Evolutionary conservation across 2,888 invertebrate species (phyloP).

Genomic region (Cheilosia grossa): DNA sequence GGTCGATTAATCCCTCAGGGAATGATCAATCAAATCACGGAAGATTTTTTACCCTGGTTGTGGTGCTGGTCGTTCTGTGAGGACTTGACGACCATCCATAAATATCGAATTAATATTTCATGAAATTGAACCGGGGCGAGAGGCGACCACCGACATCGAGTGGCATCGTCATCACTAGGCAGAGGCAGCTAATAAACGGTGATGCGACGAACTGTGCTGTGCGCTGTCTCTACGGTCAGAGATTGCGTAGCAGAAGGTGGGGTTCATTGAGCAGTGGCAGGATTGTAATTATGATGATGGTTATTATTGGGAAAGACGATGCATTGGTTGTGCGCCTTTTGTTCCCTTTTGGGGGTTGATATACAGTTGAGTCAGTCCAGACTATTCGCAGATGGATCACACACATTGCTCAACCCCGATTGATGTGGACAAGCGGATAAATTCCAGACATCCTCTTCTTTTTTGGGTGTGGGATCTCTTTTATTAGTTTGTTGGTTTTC

Average conservation of each 20-base stretch:
- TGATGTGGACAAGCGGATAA: slow-evolving; percentile 49
- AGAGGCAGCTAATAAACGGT: slow-evolving; percentile 66
- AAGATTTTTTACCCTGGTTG: slow-evolving; percentile 40
- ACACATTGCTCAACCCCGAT: slow-evolving; percentile 34
- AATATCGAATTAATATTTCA: slow-evolving; percentile 75
- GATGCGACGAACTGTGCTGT: slow-evolving; percentile 44
- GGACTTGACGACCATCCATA: slow-evolving; percentile 73
- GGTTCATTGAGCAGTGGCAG: slow-evolving; percentile 43
- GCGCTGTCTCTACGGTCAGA: slow-evolving; percentile 26
- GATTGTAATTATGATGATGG: slow-evolving; percentile 64
- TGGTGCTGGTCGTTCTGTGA: slow-evolving; percentile 12
- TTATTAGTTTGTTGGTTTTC: slow-evolving; percentile 74
- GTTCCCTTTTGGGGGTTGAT: slow-evolving; percentile 57
- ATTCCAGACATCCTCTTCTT: slow-evolving; percentile 50
- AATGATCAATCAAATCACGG: slow-evolving; percentile 82
- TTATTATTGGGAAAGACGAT: slow-evolving; percentile 59
- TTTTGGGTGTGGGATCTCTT: slow-evolving; percentile 24
- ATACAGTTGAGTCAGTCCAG: slow-evolving; percentile 45
- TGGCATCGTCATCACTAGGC: slow-evolving; percentile 27
- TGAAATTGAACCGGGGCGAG: slow-evolving; percentile 64
- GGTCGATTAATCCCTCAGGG: slow-evolving; percentile 80
- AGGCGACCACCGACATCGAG: slow-evolving; percentile 10
- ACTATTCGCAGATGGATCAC: slow-evolving; percentile 46
- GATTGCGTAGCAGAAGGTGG: slow-evolving; percentile 52
- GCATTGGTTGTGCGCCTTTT: slow-evolving; percentile 33